Percentiles rank a stretch among this genome's conserved stretches.
phyloP scores from a whole-genome alignment of 1,140 invertebrate genomes.

The Metaphire vulgaris region DNA sequence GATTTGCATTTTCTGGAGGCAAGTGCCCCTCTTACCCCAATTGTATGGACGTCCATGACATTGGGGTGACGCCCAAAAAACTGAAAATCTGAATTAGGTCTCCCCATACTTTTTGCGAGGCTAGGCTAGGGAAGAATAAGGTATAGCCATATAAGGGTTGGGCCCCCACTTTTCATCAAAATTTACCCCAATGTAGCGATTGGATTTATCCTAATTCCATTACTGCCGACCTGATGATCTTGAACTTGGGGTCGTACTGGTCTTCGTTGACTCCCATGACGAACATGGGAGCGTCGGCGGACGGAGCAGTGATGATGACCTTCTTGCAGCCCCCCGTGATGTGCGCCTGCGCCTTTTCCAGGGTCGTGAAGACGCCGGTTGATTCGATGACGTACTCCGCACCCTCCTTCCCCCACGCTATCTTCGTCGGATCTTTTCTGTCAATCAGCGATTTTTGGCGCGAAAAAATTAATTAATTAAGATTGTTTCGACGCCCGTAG shows the following conservation, averaged over 20 bases:
- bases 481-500: neutral
- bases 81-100: no score
- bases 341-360: slow-evolving; percentile 70
- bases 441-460: neutral
- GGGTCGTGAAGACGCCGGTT: slow-evolving; percentile 93
- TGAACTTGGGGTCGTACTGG: slow-evolving; percentile 64
- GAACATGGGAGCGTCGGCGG: slow-evolving; percentile 96
- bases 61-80: no score
- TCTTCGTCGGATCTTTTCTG: slow-evolving; percentile 65
- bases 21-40: no score
- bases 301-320: slow-evolving; percentile 87
- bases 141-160: no score
- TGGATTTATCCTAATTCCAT: no score
- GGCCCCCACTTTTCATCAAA: no score
- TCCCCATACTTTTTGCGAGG: no score
- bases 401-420: slow-evolving; percentile 79
- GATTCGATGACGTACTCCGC: slow-evolving; percentile 93
- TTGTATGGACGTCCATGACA: no score
- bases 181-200: no score
- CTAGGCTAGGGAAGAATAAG: no score
- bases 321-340: slow-evolving; percentile 60
- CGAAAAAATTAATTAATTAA: neutral
- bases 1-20: no score
- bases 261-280: slow-evolving; percentile 86
- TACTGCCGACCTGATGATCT: slow-evolving; percentile 67